These are phyloP conservation scores for Pangasius mekongensis DNA, from an alignment of 2,797 vertebrate genomes.

Conservation along the genomic window DNA sequence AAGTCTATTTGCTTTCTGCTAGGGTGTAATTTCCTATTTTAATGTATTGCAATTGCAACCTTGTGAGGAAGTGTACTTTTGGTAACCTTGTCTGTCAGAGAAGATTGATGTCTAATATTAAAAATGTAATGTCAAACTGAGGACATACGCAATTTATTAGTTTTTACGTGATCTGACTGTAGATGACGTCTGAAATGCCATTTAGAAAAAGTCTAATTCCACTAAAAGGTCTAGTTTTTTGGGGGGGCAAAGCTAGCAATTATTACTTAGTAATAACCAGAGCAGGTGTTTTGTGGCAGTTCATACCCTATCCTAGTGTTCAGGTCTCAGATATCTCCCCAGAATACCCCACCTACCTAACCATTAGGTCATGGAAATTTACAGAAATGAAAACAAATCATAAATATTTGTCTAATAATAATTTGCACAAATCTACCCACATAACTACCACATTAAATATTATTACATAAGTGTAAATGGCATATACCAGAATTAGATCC, in stretches of 20 bases:
- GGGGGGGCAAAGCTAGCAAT: conserved; percentile 38
- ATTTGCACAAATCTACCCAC: background rate
- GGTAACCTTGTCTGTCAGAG: conserved; percentile 55
- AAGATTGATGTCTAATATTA: conserved; percentile 58
- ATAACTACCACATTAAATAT: conserved; percentile 28
- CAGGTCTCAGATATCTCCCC: conserved; percentile 9
- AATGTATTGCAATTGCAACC: conserved; percentile 49
- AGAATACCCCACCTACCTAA: background rate
- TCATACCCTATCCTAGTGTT: background rate
- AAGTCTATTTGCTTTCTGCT: conserved; percentile 32
- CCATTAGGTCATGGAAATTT: background rate
- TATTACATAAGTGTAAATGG: conserved; percentile 15
- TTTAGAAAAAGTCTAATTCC: conserved; percentile 40
- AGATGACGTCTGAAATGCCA: conserved; percentile 31
- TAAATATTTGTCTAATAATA: background rate
- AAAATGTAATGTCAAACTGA: conserved; percentile 55
- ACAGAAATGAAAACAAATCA: too few relatives aligned
- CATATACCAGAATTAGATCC: background rate
- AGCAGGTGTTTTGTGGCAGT: conserved; percentile 35
- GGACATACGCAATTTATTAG: conserved; percentile 40
- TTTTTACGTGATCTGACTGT: conserved; percentile 44
- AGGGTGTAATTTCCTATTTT: conserved; percentile 41
- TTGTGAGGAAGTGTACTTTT: conserved; percentile 46
- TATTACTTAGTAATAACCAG: conserved; percentile 55
- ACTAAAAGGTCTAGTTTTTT: conserved; percentile 8